Percentiles rank a stretch among this genome's conserved stretches.
Conservation (phyloP, 1,140 invertebrate species). For the Nasonia vitripennis region DNA sequence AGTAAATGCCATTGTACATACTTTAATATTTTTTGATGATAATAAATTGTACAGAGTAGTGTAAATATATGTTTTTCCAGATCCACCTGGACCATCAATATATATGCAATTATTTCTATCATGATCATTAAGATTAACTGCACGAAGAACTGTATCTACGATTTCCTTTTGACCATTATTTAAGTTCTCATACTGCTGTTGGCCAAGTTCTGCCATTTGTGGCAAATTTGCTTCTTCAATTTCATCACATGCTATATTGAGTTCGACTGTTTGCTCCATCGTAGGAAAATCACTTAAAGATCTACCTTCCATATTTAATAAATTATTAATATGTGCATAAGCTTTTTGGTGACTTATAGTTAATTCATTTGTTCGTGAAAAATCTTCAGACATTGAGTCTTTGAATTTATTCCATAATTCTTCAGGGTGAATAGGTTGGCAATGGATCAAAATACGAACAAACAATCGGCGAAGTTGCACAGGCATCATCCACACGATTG, state of each 20-base stretch:
- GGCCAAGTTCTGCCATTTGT: conserved; percentile 7
- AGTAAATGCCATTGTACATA: neutral
- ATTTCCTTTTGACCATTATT: conserved; percentile 13
- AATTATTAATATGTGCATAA: conserved; percentile 11
- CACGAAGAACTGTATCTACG: conserved; percentile 27
- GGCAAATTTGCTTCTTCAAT: neutral
- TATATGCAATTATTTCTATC: conserved; percentile 26
- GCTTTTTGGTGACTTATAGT: conserved; percentile 7
- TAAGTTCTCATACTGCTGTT: conserved; percentile 7
- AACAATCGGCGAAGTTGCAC: conserved; percentile 42
- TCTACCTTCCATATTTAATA: conserved; percentile 34
- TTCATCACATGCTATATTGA: neutral
- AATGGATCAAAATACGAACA: conserved; percentile 49
- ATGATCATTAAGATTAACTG: neutral
- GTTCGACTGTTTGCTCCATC: conserved; percentile 7
- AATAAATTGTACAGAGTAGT: conserved; percentile 17
- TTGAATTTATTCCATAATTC: conserved; percentile 51
- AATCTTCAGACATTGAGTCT: conserved; percentile 45
- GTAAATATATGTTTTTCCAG: conserved; percentile 26
- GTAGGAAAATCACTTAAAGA: conserved; percentile 4
- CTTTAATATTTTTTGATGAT: conserved; percentile 28
- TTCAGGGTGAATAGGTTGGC: conserved; percentile 46
- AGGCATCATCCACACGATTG: conserved; percentile 45
- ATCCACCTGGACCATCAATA: conserved; percentile 22
- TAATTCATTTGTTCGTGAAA: neutral